Evolutionary conservation across 64 coral and sea anemone genomes (phyloP).

Genomic region (Pocillopora verrucosa): DNA sequence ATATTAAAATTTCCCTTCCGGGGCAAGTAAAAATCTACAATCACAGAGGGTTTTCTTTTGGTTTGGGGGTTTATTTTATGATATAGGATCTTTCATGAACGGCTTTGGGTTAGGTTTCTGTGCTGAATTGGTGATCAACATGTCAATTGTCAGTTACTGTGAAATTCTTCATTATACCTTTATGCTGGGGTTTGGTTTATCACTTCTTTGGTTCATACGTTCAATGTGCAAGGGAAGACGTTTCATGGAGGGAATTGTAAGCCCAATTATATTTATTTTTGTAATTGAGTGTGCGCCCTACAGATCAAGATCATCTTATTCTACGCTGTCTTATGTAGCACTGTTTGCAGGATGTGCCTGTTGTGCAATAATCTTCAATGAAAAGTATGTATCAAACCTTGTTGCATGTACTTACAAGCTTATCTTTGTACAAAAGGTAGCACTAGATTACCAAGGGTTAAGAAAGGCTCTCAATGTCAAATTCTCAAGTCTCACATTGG

Average conservation of each 20-base stretch:
- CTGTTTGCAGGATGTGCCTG: background rate
- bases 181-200: background rate
- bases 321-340: background rate
- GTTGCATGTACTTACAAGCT: background rate
- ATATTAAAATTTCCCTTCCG: background rate
- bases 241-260: background rate
- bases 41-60: background rate
- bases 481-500: conserved; percentile 39
- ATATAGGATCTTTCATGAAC: background rate
- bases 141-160: background rate
- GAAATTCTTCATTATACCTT: background rate
- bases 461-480: conserved; percentile 12
- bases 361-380: too few relatives aligned
- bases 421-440: conserved; percentile 30
- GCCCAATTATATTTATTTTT: background rate
- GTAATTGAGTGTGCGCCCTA: background rate
- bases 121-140: background rate
- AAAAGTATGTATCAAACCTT: too few relatives aligned
- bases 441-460: conserved; percentile 6
- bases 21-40: background rate
- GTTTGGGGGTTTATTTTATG: background rate
- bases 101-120: background rate
- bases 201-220: background rate
- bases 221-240: background rate
- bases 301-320: background rate